Evolutionary conservation across 2,113 vertebrate species (phyloP).

Genomic region (Actinemys pallida): DNA sequence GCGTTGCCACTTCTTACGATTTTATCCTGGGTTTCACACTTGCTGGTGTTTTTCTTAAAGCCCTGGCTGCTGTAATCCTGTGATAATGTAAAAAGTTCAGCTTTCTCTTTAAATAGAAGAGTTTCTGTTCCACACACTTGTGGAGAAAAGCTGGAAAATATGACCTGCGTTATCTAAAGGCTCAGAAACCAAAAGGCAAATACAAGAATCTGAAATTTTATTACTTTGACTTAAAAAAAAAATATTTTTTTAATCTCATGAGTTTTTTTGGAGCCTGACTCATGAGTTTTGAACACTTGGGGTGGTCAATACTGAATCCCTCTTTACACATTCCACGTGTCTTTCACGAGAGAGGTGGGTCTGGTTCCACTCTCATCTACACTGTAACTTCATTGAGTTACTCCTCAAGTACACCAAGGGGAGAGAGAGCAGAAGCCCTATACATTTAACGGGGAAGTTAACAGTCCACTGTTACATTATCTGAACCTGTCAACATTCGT

Average conservation of each 20-base stretch:
- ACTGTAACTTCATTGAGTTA: not conserved
- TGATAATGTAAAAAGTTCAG: not conserved
- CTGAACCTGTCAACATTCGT: not conserved
- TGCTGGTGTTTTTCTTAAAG: not conserved
- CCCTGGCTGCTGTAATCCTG: not conserved
- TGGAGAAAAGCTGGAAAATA: not conserved
- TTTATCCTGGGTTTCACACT: not conserved
- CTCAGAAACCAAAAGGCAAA: not conserved
- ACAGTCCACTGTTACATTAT: not conserved
- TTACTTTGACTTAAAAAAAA: conserved; percentile 36
- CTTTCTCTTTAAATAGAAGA: conserved; percentile 27
- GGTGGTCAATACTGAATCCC: not conserved
- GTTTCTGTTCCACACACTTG: conserved; percentile 15
- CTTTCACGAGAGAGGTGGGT: not conserved
- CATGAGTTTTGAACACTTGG: conserved; percentile 3
- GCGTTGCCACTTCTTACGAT: not conserved
- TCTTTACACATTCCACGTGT: not conserved
- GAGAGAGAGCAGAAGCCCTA: not conserved
- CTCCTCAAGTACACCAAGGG: not conserved
- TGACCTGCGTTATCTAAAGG: not conserved
- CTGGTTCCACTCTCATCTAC: not conserved
- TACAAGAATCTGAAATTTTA: conserved; percentile 8
- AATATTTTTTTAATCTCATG: not conserved
- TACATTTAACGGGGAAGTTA: not conserved
- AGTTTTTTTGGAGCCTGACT: conserved; percentile 48